Conservation (phyloP, 2,113 vertebrate species). For the Elgaria multicarinata region DNA sequence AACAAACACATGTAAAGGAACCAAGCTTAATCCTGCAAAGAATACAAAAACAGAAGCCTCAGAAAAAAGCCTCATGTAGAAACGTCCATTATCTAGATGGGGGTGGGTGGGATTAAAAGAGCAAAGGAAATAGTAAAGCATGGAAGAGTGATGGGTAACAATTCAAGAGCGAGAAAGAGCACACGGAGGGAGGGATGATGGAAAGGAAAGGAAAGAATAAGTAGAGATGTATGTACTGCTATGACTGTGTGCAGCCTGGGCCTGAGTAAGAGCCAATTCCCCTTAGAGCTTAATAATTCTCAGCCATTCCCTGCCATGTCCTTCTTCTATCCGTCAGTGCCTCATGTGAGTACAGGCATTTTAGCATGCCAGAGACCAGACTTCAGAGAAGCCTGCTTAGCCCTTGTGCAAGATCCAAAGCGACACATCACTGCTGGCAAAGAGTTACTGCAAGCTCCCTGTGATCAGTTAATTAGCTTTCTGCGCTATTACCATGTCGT, state of each 20-base stretch:
- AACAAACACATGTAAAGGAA: too few species aligned
- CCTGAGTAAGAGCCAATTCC: not conserved
- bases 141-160: too few species aligned
- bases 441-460: conserved; percentile 68
- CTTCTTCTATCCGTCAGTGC: not conserved
- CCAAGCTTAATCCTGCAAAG: too few species aligned
- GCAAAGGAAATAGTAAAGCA: not conserved
- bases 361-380: conserved; percentile 13
- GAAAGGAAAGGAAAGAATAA: not conserved
- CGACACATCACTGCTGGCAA: conserved; percentile 66
- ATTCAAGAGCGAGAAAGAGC: too few species aligned
- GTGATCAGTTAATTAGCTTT: conserved; percentile 76
- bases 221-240: not conserved
- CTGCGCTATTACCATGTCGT: conserved; percentile 76
- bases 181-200: too few species aligned
- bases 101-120: too few species aligned
- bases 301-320: not conserved
- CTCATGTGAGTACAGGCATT: not conserved
- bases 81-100: not conserved
- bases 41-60: too few species aligned
- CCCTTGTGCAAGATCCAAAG: conserved; percentile 38
- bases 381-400: conserved; percentile 34
- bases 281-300: not conserved
- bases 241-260: not conserved
- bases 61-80: too few species aligned